Percentiles rank a stretch among this genome's conserved stretches.
Conservation (phyloP, 2,888 invertebrate genomes). For the Autographa pulchrina region DNA sequence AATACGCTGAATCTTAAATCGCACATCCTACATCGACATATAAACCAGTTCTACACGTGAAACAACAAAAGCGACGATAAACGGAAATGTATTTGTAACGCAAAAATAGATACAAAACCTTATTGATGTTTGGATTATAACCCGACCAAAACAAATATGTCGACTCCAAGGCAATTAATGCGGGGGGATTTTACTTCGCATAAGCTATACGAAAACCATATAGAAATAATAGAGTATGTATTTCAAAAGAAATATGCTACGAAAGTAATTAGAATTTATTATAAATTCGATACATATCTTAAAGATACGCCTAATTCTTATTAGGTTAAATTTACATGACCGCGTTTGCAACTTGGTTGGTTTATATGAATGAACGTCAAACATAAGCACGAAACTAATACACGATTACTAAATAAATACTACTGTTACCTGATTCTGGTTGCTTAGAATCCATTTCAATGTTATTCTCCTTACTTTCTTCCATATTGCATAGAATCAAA, state of each 20-base stretch:
- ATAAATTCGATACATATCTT: not conserved
- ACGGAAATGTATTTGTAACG: slow-evolving; percentile 39
- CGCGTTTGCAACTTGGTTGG: slow-evolving; percentile 65
- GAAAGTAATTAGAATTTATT: not conserved
- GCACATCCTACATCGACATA: not conserved
- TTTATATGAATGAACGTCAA: slow-evolving; percentile 67
- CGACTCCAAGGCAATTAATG: slow-evolving; percentile 5
- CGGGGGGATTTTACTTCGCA: not conserved
- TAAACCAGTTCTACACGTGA: slow-evolving; percentile 19
- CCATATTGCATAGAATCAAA: slow-evolving; percentile 69
- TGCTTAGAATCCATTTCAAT: slow-evolving; percentile 66
- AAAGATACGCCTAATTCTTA: slow-evolving; percentile 13
- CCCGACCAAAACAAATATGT: slow-evolving; percentile 60
- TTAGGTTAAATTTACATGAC: slow-evolving; percentile 43
- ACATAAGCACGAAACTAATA: slow-evolving; percentile 46
- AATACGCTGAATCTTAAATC: slow-evolving; percentile 12
- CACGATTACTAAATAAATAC: slow-evolving; percentile 53
- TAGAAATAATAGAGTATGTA: not conserved
- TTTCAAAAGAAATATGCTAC: not conserved
- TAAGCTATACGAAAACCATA: not conserved
- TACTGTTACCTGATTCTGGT: slow-evolving; percentile 70
- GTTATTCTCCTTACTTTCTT: slow-evolving; percentile 68
- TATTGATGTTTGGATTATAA: slow-evolving; percentile 79
- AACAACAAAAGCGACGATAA: slow-evolving; percentile 22
- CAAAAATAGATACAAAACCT: slow-evolving; percentile 58